Conservation (phyloP, 1,140 invertebrate genomes). For the Papilio polytes region DNA sequence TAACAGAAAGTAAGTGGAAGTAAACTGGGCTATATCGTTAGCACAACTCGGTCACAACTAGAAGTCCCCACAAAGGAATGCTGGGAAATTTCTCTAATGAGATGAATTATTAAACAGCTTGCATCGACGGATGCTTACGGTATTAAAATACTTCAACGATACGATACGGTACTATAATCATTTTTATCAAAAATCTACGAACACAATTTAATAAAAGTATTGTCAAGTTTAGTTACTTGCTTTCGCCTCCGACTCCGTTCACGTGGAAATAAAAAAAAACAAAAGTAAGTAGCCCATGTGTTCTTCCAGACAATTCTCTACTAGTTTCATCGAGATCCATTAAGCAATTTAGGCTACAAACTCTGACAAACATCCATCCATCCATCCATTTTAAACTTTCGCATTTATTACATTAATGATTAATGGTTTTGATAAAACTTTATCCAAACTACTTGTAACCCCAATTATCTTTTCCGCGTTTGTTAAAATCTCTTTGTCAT, state of each 20-base stretch:
- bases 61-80: slow-evolving; percentile 66
- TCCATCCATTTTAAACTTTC: no score
- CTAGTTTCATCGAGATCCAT: no score
- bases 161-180: slow-evolving; percentile 3
- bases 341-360: no score
- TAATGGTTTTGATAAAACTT: background rate
- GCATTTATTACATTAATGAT: no score
- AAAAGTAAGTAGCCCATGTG: no score
- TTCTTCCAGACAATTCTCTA: no score
- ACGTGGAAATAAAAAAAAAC: no score
- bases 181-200: background rate
- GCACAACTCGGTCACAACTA: slow-evolving; percentile 52
- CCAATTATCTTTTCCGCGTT: no score
- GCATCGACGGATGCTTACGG: slow-evolving; percentile 46
- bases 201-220: background rate
- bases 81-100: slow-evolving; percentile 74
- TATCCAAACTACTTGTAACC: background rate
- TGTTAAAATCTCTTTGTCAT: no score
- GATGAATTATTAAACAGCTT: slow-evolving; percentile 77
- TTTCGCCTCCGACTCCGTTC: no score
- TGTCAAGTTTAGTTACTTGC: no score
- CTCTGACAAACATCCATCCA: no score
- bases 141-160: slow-evolving; percentile 42
- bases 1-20: slow-evolving; percentile 48
- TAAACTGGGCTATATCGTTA: slow-evolving; percentile 72